phyloP scores from a whole-genome alignment of 1,140 invertebrate species.

The Lasioglossum albipes region DNA sequence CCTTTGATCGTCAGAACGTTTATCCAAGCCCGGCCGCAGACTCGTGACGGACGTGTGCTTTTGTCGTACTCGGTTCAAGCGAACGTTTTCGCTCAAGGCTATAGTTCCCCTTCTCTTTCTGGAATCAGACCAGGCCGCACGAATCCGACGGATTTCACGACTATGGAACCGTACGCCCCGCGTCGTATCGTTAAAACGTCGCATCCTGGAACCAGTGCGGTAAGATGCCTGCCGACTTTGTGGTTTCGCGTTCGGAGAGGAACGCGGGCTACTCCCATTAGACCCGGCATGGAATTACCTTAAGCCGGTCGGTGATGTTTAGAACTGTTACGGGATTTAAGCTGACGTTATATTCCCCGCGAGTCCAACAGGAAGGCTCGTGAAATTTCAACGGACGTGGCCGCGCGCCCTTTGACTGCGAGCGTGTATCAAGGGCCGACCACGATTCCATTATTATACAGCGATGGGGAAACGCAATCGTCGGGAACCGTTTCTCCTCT shows the following conservation, averaged over 20 bases:
- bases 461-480: too few relatives aligned
- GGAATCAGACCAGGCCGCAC: not conserved
- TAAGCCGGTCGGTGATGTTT: constrained; percentile 61
- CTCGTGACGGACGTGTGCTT: not conserved
- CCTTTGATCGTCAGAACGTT: not conserved
- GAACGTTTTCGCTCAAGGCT: not conserved
- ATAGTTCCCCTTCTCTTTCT: not conserved
- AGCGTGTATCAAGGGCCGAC: constrained; percentile 36
- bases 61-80: not conserved
- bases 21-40: not conserved
- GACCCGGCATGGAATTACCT: constrained; percentile 53
- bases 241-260: constrained; percentile 43
- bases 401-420: constrained; percentile 44
- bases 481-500: too few relatives aligned
- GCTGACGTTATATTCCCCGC: constrained; percentile 36
- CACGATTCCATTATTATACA: too few relatives aligned
- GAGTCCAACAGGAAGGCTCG: constrained; percentile 17
- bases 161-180: constrained; percentile 30
- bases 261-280: constrained; percentile 46
- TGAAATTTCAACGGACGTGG: constrained; percentile 23
- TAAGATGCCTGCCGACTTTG: constrained; percentile 60
- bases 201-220: constrained; percentile 32
- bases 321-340: constrained; percentile 60
- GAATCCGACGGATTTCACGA: constrained; percentile 29
- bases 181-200: constrained; percentile 38